Conservation (phyloP, 2,888 invertebrate genomes). For the Crepidodera aurea region DNA sequence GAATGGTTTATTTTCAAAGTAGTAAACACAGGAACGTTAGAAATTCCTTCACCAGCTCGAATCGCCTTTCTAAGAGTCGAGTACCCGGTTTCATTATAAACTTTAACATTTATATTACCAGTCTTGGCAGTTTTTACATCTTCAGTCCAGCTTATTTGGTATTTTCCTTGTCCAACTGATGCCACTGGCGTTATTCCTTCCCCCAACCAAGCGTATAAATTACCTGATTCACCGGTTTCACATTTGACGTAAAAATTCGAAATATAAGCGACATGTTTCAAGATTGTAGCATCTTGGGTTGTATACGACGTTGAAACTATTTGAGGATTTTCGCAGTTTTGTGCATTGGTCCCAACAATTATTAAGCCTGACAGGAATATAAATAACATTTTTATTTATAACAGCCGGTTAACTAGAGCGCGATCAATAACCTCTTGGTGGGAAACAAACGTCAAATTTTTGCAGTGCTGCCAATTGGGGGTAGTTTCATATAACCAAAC, state of each 20-base stretch:
- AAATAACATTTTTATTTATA: background rate
- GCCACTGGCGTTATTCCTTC: conserved; percentile 83
- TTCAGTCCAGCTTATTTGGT: conserved; percentile 92
- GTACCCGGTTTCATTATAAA: conserved; percentile 91
- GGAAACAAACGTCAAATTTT: background rate
- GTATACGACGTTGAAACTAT: conserved; percentile 79
- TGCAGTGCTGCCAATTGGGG: background rate
- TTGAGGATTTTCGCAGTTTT: conserved; percentile 64
- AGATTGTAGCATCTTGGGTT: conserved; percentile 87
- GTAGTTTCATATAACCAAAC: no score
- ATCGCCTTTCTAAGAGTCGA: conserved; percentile 82
- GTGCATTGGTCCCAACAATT: conserved; percentile 7
- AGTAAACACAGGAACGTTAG: conserved; percentile 71
- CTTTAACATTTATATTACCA: conserved; percentile 78
- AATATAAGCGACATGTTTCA: conserved; percentile 86
- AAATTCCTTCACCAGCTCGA: conserved; percentile 72
- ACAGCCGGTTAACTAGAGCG: background rate
- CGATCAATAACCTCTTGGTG: conserved; percentile 5
- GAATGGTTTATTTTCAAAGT: conserved; percentile 74
- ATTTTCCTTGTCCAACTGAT: conserved; percentile 76
- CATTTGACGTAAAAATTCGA: conserved; percentile 87
- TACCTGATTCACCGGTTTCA: conserved; percentile 60
- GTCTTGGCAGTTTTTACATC: conserved; percentile 82
- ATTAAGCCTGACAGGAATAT: background rate
- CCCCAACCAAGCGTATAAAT: conserved; percentile 85